Evolutionary conservation across 2,888 invertebrate genomes (phyloP).

Genomic region (Ornithoptera priamus): DNA sequence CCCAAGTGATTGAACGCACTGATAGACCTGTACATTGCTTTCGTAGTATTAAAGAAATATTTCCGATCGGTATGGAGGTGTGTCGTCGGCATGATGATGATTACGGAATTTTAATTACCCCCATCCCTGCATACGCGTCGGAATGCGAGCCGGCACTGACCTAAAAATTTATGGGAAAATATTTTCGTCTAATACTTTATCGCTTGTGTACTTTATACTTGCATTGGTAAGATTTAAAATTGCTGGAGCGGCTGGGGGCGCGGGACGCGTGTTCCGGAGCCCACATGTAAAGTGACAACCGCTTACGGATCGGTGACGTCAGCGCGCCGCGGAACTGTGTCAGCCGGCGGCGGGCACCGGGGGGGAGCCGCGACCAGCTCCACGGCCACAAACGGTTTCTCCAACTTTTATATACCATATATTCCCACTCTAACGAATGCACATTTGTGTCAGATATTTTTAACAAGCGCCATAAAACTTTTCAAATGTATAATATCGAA

Average conservation of each 20-base stretch:
- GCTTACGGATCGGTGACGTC: conserved; percentile 62
- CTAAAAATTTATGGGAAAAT: conserved; percentile 70
- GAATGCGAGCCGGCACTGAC: conserved; percentile 64
- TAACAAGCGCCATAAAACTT: too few relatives aligned
- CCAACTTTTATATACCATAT: conserved; percentile 19
- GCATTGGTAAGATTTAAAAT: conserved; percentile 40
- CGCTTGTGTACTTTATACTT: conserved; percentile 37
- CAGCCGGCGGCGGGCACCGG: conserved; percentile 37
- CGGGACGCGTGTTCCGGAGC: conserved; percentile 33
- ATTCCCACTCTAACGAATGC: neutral
- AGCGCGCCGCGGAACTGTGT: conserved; percentile 45
- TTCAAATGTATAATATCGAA: too few relatives aligned
- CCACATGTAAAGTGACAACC: conserved; percentile 50
- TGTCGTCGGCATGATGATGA: conserved; percentile 58
- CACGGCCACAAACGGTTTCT: conserved; percentile 28
- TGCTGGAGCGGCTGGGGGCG: conserved; percentile 33
- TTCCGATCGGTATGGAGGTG: conserved; percentile 49
- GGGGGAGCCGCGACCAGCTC: conserved; percentile 30
- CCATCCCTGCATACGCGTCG: conserved; percentile 63
- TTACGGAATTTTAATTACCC: conserved; percentile 70
- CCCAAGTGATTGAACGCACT: neutral
- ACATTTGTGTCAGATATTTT: neutral
- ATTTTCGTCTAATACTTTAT: conserved; percentile 43
- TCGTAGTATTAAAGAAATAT: conserved; percentile 17
- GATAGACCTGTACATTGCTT: neutral